phyloP scores from a whole-genome alignment of 2,888 invertebrate species.

The Pristionchus entomophagus region DNA sequence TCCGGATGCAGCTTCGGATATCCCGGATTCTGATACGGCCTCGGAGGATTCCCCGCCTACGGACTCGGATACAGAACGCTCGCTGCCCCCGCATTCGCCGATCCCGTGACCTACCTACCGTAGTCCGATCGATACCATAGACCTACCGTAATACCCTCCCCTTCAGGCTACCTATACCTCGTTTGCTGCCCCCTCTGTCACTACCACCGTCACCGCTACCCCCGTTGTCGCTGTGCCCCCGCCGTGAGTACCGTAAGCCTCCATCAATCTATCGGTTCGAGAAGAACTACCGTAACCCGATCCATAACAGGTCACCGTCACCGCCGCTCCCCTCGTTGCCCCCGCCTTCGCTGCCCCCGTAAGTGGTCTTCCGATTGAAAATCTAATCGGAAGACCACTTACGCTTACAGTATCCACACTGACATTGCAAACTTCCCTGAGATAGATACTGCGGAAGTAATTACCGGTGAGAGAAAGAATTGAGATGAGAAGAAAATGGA shows the following conservation, averaged over 20 bases:
- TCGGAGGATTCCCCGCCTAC: slow-evolving; percentile 29
- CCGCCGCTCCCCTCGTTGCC: slow-evolving; percentile 33
- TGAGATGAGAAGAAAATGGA: too few relatives aligned
- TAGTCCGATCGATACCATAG: not conserved
- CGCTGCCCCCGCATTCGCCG: slow-evolving; percentile 39
- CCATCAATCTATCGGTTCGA: not conserved
- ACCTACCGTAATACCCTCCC: not conserved
- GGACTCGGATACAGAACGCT: slow-evolving; percentile 45
- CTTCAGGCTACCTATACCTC: slow-evolving; percentile 1
- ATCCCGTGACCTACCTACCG: not conserved
- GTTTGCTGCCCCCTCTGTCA: slow-evolving; percentile 13
- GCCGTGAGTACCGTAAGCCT: not conserved
- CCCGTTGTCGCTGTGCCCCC: slow-evolving; percentile 22
- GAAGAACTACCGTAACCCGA: not conserved
- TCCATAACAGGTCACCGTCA: slow-evolving; percentile 17
- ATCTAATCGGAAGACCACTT: too few relatives aligned
- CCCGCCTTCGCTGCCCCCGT: slow-evolving; percentile 33
- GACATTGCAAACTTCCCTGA: too few relatives aligned
- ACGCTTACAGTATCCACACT: too few relatives aligned
- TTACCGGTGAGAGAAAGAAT: too few relatives aligned
- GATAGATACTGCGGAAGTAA: too few relatives aligned
- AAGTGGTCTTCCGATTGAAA: too few relatives aligned
- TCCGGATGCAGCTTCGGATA: slow-evolving; percentile 36
- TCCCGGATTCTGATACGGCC: too few relatives aligned
- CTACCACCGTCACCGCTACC: slow-evolving; percentile 32